Conservation (phyloP, 2,888 invertebrate genomes). For the Tanytarsus gracilentus region DNA sequence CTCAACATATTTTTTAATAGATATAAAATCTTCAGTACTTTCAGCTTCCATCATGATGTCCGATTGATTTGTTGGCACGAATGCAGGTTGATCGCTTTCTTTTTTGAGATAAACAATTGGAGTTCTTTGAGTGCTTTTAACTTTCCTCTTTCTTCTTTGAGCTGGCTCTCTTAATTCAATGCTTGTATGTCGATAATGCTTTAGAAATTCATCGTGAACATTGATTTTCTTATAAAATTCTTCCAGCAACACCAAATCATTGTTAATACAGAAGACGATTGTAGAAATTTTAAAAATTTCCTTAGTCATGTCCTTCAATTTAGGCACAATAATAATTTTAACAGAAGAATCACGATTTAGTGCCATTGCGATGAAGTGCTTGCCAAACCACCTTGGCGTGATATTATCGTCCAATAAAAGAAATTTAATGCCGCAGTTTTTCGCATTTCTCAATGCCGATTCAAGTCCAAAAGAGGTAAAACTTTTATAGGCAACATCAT, state of each 20-base stretch:
- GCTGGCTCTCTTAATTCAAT: not conserved
- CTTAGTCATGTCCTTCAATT: constrained; percentile 13
- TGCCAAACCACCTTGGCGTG: constrained; percentile 8
- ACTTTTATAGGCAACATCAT: not conserved
- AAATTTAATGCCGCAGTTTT: not conserved
- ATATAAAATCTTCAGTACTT: not conserved
- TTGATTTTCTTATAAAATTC: not conserved
- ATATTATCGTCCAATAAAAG: not conserved
- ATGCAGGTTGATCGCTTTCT: not conserved
- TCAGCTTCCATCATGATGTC: not conserved
- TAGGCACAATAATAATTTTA: not conserved
- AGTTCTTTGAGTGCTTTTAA: not conserved
- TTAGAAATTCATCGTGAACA: not conserved
- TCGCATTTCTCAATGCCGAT: not conserved
- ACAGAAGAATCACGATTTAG: not conserved
- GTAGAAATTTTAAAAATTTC: not conserved
- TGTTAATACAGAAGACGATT: not conserved
- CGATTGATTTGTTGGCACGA: not conserved
- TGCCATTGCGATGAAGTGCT: constrained; percentile 1
- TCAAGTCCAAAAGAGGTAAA: not conserved
- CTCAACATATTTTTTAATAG: not conserved
- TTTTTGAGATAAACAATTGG: not conserved
- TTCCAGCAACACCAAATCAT: not conserved
- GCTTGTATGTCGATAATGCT: not conserved
- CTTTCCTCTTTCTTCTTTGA: constrained; percentile 5